phyloP scores from a whole-genome alignment of 2,888 invertebrate genomes.

The Melolontha melolontha region DNA sequence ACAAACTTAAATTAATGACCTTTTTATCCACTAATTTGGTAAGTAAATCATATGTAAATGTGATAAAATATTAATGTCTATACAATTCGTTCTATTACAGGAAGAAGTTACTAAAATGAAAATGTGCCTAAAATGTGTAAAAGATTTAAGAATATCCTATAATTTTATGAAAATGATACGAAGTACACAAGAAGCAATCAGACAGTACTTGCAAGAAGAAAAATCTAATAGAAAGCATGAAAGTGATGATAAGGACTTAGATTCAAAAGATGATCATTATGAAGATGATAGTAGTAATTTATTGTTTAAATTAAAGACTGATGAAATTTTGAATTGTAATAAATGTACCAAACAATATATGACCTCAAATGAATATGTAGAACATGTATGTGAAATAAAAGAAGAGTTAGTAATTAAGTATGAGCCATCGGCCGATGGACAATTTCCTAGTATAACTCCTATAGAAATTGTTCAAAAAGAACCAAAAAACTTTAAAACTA shows the following conservation, averaged over 20 bases:
- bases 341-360: constrained; percentile 43
- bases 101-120: constrained; percentile 47
- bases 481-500: constrained; percentile 8
- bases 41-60: constrained; percentile 11
- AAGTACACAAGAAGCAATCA: constrained; percentile 52
- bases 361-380: constrained; percentile 28
- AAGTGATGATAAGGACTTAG: not conserved
- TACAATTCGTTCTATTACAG: constrained; percentile 46
- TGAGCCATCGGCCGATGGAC: not conserved
- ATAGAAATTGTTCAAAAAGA: constrained; percentile 14
- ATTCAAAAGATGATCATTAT: constrained; percentile 5
- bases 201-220: constrained; percentile 17
- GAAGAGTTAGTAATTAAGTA: not conserved
- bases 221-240: not conserved
- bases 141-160: constrained; percentile 50
- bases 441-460: not conserved
- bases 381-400: constrained; percentile 17
- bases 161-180: constrained; percentile 54
- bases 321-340: not conserved
- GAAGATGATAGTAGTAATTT: not conserved
- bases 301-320: not conserved
- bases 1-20: constrained; percentile 51
- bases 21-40: constrained; percentile 45
- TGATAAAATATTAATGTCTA: constrained; percentile 7
- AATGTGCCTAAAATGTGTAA: constrained; percentile 52